Base-by-base conservation (phyloP, 1,140 invertebrate genomes). In the Watersipora subatra region DNA sequence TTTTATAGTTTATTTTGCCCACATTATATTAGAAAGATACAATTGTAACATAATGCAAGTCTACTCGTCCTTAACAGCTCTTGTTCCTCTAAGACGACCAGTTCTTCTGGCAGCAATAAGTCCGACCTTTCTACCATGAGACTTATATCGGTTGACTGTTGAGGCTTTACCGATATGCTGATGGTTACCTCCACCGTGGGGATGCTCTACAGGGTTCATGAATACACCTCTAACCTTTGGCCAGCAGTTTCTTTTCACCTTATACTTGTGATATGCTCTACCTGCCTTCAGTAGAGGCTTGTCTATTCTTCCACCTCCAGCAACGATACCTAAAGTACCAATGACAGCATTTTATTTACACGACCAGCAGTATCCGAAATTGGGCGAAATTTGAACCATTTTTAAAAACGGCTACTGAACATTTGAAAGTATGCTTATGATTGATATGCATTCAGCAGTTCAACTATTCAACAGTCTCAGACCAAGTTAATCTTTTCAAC, bases 101-200 rank as follows among this genome's bases (percentile, higher is more conserved):
- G 97, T 99, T 84, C 97, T 89, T 83, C 97, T 87, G 75, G 97
- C 96, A 85, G 97, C 97, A 84, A 99, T 99, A 75, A 99, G 92
- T 97, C 96, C 97, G 78, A 99, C 84, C 87, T 99, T 99, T 83
- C 93, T 88, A 89, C 97, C 97, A 80, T 95, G 93, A 67, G 91
- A 92, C 69, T 93, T 94, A 82, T 94, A 93, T 86, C 97, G 85
- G 83, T 95, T 93, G 74, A 98, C 94, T 66, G 97, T 99, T 1
- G 96, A 98, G 65, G 97, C 94, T 84, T 98, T 97, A 89, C 97
- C 97, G 85, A 99, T 99, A 81, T 99, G 97, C 85, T 99, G 97
- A 87, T 99, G 97, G 85, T 99, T 99, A 89, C 95, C 94, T 91
- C 95, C 94, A 86, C 94, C 94, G 77, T 97, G 93, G 78, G 94